phyloP scores from a whole-genome alignment of 2,888 invertebrate genomes.

The Catonia carolina region DNA sequence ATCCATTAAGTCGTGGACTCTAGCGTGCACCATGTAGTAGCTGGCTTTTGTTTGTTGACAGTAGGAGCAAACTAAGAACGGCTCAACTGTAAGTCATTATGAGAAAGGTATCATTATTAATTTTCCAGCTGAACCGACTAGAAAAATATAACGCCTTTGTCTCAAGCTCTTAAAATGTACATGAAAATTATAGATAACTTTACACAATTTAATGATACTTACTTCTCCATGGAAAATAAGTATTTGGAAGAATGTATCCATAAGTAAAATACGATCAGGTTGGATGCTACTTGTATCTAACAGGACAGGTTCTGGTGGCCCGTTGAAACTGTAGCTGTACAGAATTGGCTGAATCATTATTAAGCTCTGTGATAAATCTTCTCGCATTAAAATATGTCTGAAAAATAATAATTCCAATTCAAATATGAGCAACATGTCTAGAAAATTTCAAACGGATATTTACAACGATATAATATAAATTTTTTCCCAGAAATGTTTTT shows the following conservation, averaged over 20 bases:
- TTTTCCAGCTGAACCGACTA: too few relatives aligned
- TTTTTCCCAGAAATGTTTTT: too few relatives aligned
- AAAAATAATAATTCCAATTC: slow-evolving; percentile 23
- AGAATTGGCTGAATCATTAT: slow-evolving; percentile 99
- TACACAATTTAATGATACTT: slow-evolving; percentile 26
- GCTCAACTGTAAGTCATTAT: too few relatives aligned
- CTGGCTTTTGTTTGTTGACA: too few relatives aligned
- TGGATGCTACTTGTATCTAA: slow-evolving; percentile 97
- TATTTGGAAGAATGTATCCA: slow-evolving; percentile 99
- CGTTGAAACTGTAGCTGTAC: slow-evolving; percentile 97
- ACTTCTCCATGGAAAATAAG: slow-evolving; percentile 99
- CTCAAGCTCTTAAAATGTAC: too few relatives aligned
- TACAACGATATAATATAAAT: too few relatives aligned
- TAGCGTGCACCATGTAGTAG: too few relatives aligned
- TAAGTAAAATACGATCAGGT: slow-evolving; percentile 91
- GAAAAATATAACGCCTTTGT: too few relatives aligned
- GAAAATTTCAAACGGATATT: not conserved
- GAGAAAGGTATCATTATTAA: too few relatives aligned
- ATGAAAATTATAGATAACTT: too few relatives aligned
- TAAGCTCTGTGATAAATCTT: slow-evolving; percentile 93
- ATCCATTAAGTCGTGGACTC: too few relatives aligned
- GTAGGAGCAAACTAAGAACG: too few relatives aligned
- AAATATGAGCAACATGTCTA: not conserved
- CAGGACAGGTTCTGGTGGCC: slow-evolving; percentile 94
- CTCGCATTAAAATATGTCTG: slow-evolving; percentile 94